These are phyloP conservation scores for Regulus satrapa DNA, from an alignment of 2,113 vertebrate species.

Conservation along the genomic window DNA sequence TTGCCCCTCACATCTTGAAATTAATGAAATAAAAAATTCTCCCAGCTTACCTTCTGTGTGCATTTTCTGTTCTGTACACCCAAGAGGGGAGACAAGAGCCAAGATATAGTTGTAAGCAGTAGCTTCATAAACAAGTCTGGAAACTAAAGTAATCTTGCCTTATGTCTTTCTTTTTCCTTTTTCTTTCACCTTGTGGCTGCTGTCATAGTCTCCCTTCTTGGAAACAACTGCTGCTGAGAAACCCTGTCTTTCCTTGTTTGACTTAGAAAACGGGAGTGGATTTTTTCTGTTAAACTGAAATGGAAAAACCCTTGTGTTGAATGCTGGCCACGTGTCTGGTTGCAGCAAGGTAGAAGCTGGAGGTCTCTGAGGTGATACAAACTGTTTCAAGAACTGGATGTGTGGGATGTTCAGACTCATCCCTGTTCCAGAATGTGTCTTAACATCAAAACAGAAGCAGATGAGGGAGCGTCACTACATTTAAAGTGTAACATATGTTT, in stretches of 20 bases:
- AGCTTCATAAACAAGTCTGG: background rate
- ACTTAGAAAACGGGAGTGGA: background rate
- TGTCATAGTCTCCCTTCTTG: background rate
- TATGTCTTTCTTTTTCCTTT: background rate
- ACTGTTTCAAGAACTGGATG: background rate
- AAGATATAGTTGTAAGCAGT: background rate
- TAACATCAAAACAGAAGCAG: background rate
- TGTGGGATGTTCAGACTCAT: background rate
- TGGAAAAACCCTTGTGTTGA: background rate
- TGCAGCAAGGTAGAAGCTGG: background rate
- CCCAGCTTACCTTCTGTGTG: background rate
- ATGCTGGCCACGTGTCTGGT: background rate
- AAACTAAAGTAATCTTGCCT: background rate
- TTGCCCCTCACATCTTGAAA: accelerated
- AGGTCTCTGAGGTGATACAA: background rate
- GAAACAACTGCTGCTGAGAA: background rate
- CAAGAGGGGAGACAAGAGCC: background rate
- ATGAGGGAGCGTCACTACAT: background rate
- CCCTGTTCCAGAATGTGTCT: background rate
- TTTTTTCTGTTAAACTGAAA: background rate
- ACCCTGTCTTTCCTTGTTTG: background rate
- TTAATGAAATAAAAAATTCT: background rate
- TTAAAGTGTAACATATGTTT: background rate
- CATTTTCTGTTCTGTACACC: background rate
- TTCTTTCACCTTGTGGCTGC: background rate